These are phyloP conservation scores for Frankliniella intonsa DNA, from an alignment of 2,888 invertebrate species.

Conservation along the genomic window DNA sequence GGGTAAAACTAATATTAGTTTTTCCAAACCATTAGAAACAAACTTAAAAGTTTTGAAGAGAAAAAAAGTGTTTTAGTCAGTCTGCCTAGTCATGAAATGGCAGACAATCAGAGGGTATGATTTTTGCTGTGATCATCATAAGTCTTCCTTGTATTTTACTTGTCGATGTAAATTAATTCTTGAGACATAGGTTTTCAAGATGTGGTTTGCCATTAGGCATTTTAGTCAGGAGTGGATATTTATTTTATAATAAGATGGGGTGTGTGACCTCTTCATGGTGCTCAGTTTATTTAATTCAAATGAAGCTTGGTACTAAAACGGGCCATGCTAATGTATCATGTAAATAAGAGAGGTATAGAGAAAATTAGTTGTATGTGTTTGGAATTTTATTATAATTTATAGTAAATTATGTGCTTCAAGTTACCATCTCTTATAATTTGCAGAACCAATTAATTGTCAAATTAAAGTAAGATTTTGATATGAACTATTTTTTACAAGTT, in stretches of 20 bases:
- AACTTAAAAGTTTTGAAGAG: background rate
- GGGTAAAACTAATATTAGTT: no score
- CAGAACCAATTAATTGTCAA: no score
- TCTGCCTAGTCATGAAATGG: background rate
- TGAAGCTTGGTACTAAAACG: no score
- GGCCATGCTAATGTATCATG: no score
- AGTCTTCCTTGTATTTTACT: background rate
- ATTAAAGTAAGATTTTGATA: no score
- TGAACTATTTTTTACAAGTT: no score
- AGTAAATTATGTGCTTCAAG: background rate
- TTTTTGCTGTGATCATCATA: background rate
- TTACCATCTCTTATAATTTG: no score
- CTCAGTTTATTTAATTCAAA: background rate
- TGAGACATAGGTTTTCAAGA: background rate
- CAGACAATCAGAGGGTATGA: background rate
- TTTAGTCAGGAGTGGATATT: background rate
- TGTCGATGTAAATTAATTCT: background rate
- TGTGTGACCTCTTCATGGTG: background rate
- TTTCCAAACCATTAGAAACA: no score
- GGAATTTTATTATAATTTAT: background rate
- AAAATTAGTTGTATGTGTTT: no score
- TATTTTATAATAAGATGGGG: background rate
- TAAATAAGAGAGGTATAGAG: no score
- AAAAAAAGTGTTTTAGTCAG: conserved; percentile 2
- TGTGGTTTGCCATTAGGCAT: no score